Conservation (phyloP, 2,797 vertebrate genomes). For the Eremophila alpestris region DNA sequence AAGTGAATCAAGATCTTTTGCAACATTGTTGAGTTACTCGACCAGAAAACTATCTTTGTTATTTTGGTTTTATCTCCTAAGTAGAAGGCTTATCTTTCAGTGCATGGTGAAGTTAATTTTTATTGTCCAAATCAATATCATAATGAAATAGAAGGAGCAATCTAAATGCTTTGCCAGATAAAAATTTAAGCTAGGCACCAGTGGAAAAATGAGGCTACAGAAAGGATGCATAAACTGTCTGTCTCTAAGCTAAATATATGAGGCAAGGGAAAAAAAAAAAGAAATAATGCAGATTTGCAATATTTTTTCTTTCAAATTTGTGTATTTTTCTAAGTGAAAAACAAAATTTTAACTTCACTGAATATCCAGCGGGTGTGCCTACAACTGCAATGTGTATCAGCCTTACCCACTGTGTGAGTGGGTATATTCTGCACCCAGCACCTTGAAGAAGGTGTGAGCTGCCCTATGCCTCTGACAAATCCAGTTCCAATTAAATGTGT, state of each 20-base stretch:
- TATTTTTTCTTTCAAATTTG: not conserved
- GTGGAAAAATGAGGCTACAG: not conserved
- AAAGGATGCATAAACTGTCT: not conserved
- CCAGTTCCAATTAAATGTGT: too few relatives aligned
- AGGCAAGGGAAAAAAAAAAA: not conserved
- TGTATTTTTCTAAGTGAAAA: not conserved
- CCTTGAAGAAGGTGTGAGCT: not conserved
- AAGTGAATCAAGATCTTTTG: not conserved
- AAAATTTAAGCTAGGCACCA: not conserved
- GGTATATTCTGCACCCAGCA: not conserved
- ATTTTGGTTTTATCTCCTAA: not conserved
- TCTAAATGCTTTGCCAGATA: not conserved
- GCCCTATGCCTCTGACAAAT: not conserved
- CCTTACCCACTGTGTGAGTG: not conserved
- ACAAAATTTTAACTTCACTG: not conserved
- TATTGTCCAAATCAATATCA: not conserved
- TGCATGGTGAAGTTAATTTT: not conserved
- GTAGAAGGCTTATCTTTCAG: not conserved
- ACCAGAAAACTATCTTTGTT: not conserved
- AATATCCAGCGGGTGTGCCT: not conserved
- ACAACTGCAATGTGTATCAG: rapidly evolving
- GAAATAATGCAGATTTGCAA: not conserved
- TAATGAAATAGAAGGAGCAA: not conserved
- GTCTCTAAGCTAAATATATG: not conserved
- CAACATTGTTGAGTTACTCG: not conserved